A percentile compares a stretch with the other conserved stretches of the same genome.
phyloP scores from a whole-genome alignment of 1,140 invertebrate species.

The Magallana angulata region DNA sequence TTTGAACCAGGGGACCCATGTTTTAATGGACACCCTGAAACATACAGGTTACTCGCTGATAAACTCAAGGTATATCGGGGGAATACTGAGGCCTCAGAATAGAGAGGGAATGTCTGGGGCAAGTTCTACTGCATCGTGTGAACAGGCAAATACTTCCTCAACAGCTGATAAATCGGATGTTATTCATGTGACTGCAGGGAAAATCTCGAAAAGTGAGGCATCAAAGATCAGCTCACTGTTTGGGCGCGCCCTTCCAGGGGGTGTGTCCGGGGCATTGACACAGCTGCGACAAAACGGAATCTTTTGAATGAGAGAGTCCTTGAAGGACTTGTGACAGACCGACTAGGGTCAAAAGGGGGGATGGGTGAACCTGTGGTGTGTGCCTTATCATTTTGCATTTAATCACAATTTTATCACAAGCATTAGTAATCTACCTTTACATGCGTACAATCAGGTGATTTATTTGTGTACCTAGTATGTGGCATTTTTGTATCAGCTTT shows the following conservation, averaged over 20 bases:
- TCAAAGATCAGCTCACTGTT: slow-evolving; percentile 53
- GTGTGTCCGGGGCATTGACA: slow-evolving; percentile 71
- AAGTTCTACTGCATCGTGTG: slow-evolving; percentile 74
- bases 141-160: neutral
- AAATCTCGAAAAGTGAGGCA: slow-evolving; percentile 2
- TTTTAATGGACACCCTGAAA: slow-evolving; percentile 69
- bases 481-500: slow-evolving; percentile 38
- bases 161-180: slow-evolving; percentile 39
- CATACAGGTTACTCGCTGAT: slow-evolving; percentile 67
- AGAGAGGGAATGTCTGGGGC: neutral
- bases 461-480: neutral
- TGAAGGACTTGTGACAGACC: neutral
- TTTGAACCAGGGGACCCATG: slow-evolving; percentile 47
- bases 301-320: slow-evolving; percentile 8
- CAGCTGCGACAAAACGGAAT: slow-evolving; percentile 55
- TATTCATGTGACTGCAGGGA: neutral
- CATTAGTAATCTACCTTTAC: neutral
- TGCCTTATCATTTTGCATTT: slow-evolving; percentile 23
- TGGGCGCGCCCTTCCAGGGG: slow-evolving; percentile 51
- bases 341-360: neutral
- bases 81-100: slow-evolving; percentile 35
- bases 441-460: neutral
- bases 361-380: slow-evolving; percentile 1
- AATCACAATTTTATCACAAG: neutral
- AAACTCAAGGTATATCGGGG: slow-evolving; percentile 64